Conservation (phyloP, 2,113 vertebrate species). For the Morone chrysops region DNA sequence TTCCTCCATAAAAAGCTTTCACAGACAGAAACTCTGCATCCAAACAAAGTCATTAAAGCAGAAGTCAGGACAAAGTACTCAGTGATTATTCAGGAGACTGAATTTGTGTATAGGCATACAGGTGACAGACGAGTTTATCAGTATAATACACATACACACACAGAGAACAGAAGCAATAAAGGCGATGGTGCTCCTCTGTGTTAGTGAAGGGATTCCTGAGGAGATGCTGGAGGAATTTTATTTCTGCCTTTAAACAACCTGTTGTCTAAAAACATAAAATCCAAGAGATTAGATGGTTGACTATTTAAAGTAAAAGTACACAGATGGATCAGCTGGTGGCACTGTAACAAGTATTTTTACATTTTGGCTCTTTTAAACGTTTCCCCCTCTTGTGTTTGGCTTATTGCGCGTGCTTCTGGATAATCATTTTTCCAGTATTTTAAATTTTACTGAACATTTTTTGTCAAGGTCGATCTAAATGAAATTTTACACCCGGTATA, state of each 20-base stretch:
- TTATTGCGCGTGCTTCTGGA: not conserved
- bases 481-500: not conserved
- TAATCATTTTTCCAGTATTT: constrained; percentile 24
- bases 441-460: constrained; percentile 5
- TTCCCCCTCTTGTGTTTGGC: not conserved
- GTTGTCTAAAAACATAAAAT: not conserved
- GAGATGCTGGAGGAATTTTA: not conserved
- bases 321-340: not conserved
- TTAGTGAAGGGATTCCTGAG: not conserved
- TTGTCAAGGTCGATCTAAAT: not conserved
- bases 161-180: not conserved
- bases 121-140: not conserved
- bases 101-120: not conserved
- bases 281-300: not conserved
- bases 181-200: not conserved
- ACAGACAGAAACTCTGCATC: constrained; percentile 61
- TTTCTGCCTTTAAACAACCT: not conserved
- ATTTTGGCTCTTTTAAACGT: not conserved
- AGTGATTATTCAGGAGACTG: constrained; percentile 35
- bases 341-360: constrained; percentile 17
- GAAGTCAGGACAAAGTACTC: constrained; percentile 15
- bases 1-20: constrained; percentile 46
- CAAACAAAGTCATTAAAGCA: constrained; percentile 68
- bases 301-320: not conserved
- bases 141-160: not conserved